Base-by-base conservation (phyloP, 2,113 vertebrate genomes). In the Oncorhynchus masou region DNA sequence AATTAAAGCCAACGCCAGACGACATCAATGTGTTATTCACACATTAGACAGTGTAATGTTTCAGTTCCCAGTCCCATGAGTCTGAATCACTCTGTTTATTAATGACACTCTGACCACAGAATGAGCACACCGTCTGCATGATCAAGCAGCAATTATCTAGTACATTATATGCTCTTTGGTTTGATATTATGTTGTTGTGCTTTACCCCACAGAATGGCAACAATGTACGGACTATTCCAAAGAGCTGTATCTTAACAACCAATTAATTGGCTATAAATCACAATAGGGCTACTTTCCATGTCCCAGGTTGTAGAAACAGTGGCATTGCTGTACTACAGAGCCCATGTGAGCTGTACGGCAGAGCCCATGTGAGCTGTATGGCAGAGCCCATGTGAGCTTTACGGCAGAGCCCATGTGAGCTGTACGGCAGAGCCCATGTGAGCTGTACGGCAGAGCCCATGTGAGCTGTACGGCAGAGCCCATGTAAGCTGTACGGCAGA, bases 1-100 rank as follows among this genome's bases (percentile, higher is more conserved):
- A 86, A 90, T 87, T 88, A 87, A 83, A 86, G 74, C 51, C 74
- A 54, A 75, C 68, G 48, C 8, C 79, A 87, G 83, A 86, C 86
- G 78, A 76, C 76, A 78, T 85, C 67, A 73, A 74, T 68, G 66
- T 22, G 59, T 62, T 9, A 22, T 62, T 62, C 59, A 62, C 59
- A 62, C 59, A 24, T 62, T 24, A 62, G 59, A 22, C 59, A 22
- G 2, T 39, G 8, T 60, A 60, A 60, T n/a, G n/a, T 8, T 60
- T 60, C 59, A 62, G 20, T n/a, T 1, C 59, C n/a, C n/a, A 62
- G 59, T 8, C 19, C 19, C 59, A 62, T 22, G n/a, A 24, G 6
- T 20, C 54, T 20, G 54, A 57, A 20, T 22, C 59, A 22, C 5
- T 60, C 59, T 8, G 13, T 62, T 8, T 62, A 22, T 3, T 24